A percentile compares a stretch with the other conserved stretches of the same genome.
These are phyloP conservation scores for Agriopis marginaria DNA, from an alignment of 2,888 invertebrate genomes.

Conservation along the genomic window DNA sequence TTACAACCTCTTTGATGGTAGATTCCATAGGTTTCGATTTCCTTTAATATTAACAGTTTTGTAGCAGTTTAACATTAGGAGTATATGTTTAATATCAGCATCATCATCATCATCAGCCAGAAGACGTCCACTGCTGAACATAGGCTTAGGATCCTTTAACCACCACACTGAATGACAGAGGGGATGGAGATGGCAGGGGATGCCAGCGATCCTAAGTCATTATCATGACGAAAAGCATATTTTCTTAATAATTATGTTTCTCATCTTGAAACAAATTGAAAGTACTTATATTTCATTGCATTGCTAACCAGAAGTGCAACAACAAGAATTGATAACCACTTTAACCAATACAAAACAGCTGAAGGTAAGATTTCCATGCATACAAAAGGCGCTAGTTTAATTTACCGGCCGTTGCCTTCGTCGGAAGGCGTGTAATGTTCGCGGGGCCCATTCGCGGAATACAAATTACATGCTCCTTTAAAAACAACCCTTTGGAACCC, in stretches of 20 bases:
- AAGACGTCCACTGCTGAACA: too few species aligned
- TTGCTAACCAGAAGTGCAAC: neutral
- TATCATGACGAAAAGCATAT: too few species aligned
- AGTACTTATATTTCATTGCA: neutral
- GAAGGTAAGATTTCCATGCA: conserved; percentile 24
- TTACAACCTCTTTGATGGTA: conserved; percentile 12
- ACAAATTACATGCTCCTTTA: conserved; percentile 49
- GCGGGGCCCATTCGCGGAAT: conserved; percentile 47
- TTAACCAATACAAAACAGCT: conserved; percentile 1
- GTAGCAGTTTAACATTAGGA: neutral
- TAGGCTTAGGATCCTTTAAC: too few species aligned
- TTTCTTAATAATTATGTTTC: too few species aligned
- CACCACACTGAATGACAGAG: too few species aligned
- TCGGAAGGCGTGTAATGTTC: conserved; percentile 45
- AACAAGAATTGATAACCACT: conserved; percentile 19
- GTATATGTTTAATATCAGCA: too few species aligned
- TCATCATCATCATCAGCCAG: too few species aligned
- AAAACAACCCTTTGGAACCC: conserved; percentile 15
- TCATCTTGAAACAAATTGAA: too few species aligned
- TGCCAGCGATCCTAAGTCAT: too few species aligned
- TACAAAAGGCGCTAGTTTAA: conserved; percentile 51
- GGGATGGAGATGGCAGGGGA: too few species aligned
- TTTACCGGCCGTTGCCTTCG: conserved; percentile 47
- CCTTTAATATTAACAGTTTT: neutral
- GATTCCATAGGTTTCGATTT: neutral